Conservation (phyloP, 1,140 invertebrate species). For the Pseudobourletiella spinata region DNA sequence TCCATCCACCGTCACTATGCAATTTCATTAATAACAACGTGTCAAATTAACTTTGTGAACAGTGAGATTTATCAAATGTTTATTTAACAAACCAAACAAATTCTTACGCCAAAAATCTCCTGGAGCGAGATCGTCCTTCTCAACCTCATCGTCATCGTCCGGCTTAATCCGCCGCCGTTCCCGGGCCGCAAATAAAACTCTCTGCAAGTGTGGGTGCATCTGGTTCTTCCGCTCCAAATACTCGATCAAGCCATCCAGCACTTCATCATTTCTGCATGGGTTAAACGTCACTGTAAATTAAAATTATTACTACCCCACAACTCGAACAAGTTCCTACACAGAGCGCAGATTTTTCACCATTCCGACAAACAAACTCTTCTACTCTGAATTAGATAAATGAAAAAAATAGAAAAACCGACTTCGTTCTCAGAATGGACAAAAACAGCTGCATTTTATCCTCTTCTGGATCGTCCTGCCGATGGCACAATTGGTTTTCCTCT, state of each 20-base stretch:
- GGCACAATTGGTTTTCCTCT: not conserved
- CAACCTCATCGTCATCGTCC: not conserved
- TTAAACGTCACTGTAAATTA: no score
- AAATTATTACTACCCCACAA: no score
- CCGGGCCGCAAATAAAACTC: not conserved
- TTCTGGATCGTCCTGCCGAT: not conserved
- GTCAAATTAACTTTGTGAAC: not conserved
- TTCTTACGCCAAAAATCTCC: slow-evolving; percentile 4
- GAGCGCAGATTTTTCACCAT: no score
- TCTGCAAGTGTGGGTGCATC: not conserved
- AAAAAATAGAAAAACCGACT: not conserved
- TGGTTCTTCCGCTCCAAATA: slow-evolving; percentile 8
- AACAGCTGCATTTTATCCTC: slow-evolving; percentile 2
- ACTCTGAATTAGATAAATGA: not conserved
- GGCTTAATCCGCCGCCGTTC: not conserved
- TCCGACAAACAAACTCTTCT: not conserved
- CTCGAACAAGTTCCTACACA: no score
- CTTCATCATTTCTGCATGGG: not conserved
- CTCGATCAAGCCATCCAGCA: not conserved
- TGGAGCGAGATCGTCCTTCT: not conserved
- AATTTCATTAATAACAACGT: not conserved
- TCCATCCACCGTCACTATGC: not conserved
- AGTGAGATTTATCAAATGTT: not conserved
- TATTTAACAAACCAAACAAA: not conserved
- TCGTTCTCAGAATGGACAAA: not conserved